Evolutionary conservation across 2,888 invertebrate genomes (phyloP), one percentile per base, ranked within the genome.

Genomic region (Elgonia sp.): DNA sequence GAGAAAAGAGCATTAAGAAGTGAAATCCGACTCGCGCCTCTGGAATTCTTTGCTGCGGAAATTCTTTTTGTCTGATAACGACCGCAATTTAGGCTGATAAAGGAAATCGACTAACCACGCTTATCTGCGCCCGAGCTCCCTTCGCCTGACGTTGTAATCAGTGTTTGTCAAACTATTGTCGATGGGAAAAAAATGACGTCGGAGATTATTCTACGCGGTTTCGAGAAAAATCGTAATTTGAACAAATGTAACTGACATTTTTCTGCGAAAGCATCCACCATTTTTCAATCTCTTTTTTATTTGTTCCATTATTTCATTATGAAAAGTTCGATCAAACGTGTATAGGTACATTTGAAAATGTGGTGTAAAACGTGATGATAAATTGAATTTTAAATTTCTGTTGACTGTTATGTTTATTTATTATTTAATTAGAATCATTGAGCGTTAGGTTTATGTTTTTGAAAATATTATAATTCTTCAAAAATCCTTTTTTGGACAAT

Each of bases 21-120:
- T 81, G 72, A 86, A 88, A 89, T 84, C 89, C 86, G 67, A 77
- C 50, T 73, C 81, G 39, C 63, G 53, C 75, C 70, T 46, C 37
- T 84, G 77, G 77, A 82, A 88, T 86, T 85, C 69, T 75, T 86
- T 62, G 63, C 55, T 50, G 42, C 55, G 50, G 67, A 82, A 89
- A 91, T 92, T 92, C 91, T 90, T 92, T 90, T 87, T 86, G 88
- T 70, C 89, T 91, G 92, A 93, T 93, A 93, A 92, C 91, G 92
- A 92, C 90, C 90, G 92, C 92, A 92, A 93, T 93, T 93, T 90
- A 88, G 89, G 87, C 92, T 91, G 93, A 92, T 93, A 93, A 93
- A 92, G 85, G 91, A 91, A 91, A 92, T 92, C 91, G 91, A 91
- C 90, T 83, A 88, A 85, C 85, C 84, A 42, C 77, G 77, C 89